Conservation (phyloP, 2,888 invertebrate genomes). For the Venustoraphidia nigricollis region DNA sequence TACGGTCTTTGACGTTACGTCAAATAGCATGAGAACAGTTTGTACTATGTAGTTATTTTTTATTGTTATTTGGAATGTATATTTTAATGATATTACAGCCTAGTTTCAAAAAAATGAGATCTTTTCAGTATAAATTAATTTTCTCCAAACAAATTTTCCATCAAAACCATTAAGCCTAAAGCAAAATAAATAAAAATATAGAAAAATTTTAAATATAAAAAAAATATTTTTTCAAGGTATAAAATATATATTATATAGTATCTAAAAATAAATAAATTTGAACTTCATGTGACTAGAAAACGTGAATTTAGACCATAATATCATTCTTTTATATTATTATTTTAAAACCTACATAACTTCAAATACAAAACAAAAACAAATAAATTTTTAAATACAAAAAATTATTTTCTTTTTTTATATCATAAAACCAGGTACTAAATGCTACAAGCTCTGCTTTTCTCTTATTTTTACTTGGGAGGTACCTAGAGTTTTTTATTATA, state of each 20-base stretch:
- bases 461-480: slow-evolving; percentile 5
- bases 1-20: slow-evolving; percentile 1
- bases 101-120: too few relatives aligned
- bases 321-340: slow-evolving; percentile 1
- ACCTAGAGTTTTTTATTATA: neutral
- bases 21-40: slow-evolving; percentile 6
- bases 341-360: neutral
- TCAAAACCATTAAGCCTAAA: neutral
- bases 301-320: slow-evolving; percentile 7
- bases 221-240: neutral
- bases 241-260: slow-evolving; percentile 5
- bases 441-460: slow-evolving; percentile 6
- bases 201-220: neutral
- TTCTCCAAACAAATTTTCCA: neutral
- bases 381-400: neutral
- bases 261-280: slow-evolving; percentile 9
- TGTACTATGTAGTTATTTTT: slow-evolving; percentile 7
- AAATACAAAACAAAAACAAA: slow-evolving; percentile 9
- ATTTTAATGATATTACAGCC: too few relatives aligned
- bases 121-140: neutral
- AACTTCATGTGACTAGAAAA: slow-evolving; percentile 11
- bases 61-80: neutral
- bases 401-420: slow-evolving; percentile 1
- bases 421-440: slow-evolving; percentile 6
- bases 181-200: neutral